Base-by-base conservation (phyloP, 2,797 vertebrate genomes). In the Trichosurus vulpecula region DNA sequence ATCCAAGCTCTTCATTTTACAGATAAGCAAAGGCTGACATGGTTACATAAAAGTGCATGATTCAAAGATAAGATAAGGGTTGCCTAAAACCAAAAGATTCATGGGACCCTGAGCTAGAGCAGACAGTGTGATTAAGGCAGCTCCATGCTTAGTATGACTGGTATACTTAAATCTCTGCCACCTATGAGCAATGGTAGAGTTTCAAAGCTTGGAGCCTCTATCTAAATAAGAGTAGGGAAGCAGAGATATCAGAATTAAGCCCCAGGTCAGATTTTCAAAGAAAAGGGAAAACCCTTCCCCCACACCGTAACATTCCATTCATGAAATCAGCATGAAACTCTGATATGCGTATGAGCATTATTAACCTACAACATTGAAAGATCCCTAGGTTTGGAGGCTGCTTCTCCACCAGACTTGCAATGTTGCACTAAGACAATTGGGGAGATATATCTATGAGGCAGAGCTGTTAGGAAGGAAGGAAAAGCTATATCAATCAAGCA, bases 1-100 rank as follows among this genome's bases (percentile, higher is more conserved):
- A 81, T 81, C 41, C 41, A 81, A 81, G 6, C 19, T 19, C n/a
- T 41, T 81, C 74, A 81, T 47, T 81, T 81, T 81, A 81, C 6
- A 81, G 74, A 81, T 81, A 81, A 81, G 74, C 41, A 47, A 81
- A 81, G 22, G 19, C 74, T 81, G 74, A 47, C 41, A 81, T 25
- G 74, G 22, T 81, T 81, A 81, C 16, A 41, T 66, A 91, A 58
- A n/a, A 90, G 29, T 66, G n/a, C 95, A 81, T 94, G 95, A 74
- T 61, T 94, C 52, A 57, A 41, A 54, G 92, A 14, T 55, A 81
- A 94, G 61, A 94, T 87, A 90, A 57, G 25, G 22, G 22, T 47
- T 47, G 74, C 41, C 66, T 95, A 22, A 29, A 94, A 52, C 22
- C 52, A 55, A 30, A 95, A 91, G 41, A 87, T 91, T 92, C 66